Base-by-base conservation (phyloP, 2,888 invertebrate genomes). In the Hecatera dysodea region DNA sequence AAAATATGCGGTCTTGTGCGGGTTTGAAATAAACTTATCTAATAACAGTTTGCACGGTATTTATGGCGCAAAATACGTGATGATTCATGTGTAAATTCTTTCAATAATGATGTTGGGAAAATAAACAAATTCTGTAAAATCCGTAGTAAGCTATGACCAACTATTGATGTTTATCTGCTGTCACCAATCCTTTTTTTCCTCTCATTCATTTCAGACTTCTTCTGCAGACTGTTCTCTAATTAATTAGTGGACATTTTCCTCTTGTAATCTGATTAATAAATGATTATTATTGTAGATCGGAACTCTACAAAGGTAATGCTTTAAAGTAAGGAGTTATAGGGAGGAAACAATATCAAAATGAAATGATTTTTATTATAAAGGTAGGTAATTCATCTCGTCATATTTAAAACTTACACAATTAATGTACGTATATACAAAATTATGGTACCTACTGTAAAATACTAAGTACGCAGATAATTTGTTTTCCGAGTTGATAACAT, bases 401-500 rank as follows among this genome's bases (percentile, higher is more conserved):
- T 44, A 27, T 29, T 39, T 39, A 33, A 53, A 53, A n/a, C 9
- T 53, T 27, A 70, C 11, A 27, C 48, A 42, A 60, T 44, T 42
- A 36, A 22, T 22, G 50, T 8, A 57, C 22, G 19, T 29, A 52
- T 11, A n/a, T 74, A 29, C 29, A 19, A 48, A 24, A 29, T 29
- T 72, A 46, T 15, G 27, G 8, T 60, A 15, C 36, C 15, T 55
- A 27, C 22, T 63, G 70, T 81, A 60, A 78, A 44, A 57, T 69
- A 29, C 53, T 80, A 80, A 80, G 75, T 80, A 81, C 65, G 57
- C 59, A 78, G 78, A 79, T 82, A 85, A 82, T 83, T 81, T 84
- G 74, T 80, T 80, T 80, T 74, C 73, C 67, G 73, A 63, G 62
- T 62, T 73, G 86, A 88, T 88, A 89, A 87, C 74, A 76, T 86